These are phyloP conservation scores for Ailurus styani DNA, from an alignment of 2,113 vertebrate genomes.

Conservation along the genomic window DNA sequence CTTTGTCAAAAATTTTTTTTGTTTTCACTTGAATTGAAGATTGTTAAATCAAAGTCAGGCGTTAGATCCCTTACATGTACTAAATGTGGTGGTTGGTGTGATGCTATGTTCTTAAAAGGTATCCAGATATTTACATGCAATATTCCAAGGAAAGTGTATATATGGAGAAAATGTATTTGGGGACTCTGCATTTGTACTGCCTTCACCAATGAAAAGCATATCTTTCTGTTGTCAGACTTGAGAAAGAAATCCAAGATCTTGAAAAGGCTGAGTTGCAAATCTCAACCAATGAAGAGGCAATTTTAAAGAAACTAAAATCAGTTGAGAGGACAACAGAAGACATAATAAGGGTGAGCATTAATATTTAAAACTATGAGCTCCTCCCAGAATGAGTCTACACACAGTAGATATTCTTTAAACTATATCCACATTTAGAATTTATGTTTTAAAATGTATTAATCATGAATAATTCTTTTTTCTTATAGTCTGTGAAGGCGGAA, in stretches of 20 bases:
- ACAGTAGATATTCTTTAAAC: neutral
- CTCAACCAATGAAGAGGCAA: slow-evolving; percentile 88
- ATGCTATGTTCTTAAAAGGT: neutral
- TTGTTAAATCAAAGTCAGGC: neutral
- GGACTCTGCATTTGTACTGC: neutral
- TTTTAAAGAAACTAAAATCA: slow-evolving; percentile 92
- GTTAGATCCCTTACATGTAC: neutral
- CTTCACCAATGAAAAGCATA: neutral
- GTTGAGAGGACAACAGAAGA: slow-evolving; percentile 93
- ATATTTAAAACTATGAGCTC: neutral
- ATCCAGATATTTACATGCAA: neutral
- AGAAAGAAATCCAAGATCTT: slow-evolving; percentile 90
- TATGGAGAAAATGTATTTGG: neutral
- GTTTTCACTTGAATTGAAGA: neutral
- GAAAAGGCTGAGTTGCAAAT: slow-evolving; percentile 91
- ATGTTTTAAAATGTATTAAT: slow-evolving; percentile 59
- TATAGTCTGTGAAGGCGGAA: slow-evolving; percentile 89
- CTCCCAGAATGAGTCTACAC: neutral
- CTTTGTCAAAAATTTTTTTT: neutral
- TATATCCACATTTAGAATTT: neutral
- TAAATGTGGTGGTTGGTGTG: neutral
- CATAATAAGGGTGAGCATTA: slow-evolving; percentile 91
- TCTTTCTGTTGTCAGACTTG: slow-evolving; percentile 83
- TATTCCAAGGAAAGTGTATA: neutral
- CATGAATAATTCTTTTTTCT: slow-evolving; percentile 71